These are phyloP conservation scores for Carpatolechia fugitivella DNA, from an alignment of 2,888 invertebrate genomes.

Conservation along the genomic window DNA sequence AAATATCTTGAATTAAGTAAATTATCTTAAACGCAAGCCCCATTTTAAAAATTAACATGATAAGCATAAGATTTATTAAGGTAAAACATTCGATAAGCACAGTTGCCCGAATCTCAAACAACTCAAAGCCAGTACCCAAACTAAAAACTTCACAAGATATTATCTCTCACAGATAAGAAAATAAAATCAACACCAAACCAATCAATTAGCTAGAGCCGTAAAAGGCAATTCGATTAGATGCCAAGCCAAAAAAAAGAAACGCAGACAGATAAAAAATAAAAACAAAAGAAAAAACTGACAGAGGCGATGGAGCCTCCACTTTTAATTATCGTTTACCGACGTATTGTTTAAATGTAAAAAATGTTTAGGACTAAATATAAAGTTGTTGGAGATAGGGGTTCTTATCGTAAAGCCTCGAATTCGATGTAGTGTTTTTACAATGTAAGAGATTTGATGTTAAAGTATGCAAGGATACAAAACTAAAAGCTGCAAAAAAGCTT, in stretches of 20 bases:
- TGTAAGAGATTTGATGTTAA: background rate
- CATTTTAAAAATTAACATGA: conserved; percentile 1
- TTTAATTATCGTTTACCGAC: conserved; percentile 70
- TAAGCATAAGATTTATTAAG: conserved; percentile 2
- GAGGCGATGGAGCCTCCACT: conserved; percentile 54
- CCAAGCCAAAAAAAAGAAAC: conserved; percentile 40
- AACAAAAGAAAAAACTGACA: conserved; percentile 30
- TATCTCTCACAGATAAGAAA: conserved; percentile 36
- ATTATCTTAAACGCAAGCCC: background rate
- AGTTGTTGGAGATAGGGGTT: conserved; percentile 44
- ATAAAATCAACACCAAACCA: conserved; percentile 52
- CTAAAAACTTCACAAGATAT: conserved; percentile 22
- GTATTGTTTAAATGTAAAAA: conserved; percentile 50
- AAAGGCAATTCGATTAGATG: conserved; percentile 56
- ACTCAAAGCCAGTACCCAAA: conserved; percentile 28
- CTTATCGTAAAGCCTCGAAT: conserved; percentile 9
- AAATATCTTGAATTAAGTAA: background rate
- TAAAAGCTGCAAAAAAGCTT: no score
- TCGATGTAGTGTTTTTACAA: background rate
- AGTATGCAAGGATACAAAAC: no score
- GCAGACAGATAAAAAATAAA: conserved; percentile 6
- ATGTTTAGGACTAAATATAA: conserved; percentile 39
- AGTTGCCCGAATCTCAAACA: conserved; percentile 17
- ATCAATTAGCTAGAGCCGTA: conserved; percentile 65
- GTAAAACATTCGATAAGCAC: conserved; percentile 8